Evolutionary conservation across 2,113 vertebrate genomes (phyloP).

Genomic region (Brachyhypopomus gauderio): DNA sequence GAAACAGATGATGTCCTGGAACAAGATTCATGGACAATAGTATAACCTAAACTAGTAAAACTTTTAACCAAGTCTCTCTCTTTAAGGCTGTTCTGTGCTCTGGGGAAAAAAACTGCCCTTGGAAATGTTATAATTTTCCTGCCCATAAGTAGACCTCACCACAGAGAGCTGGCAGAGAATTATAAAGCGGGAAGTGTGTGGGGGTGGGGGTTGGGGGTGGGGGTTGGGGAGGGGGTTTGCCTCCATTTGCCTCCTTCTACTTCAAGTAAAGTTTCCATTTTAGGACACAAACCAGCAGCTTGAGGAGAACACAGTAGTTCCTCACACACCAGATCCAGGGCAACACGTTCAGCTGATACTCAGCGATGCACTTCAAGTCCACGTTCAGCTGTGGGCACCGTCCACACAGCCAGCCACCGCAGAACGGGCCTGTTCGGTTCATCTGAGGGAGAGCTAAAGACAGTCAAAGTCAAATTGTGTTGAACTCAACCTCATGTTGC

Average conservation of each 20-base stretch:
- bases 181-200: background rate
- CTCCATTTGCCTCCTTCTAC: background rate
- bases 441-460: background rate
- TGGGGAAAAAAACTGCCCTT: constrained; percentile 14
- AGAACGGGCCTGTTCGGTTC: background rate
- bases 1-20: constrained; percentile 13
- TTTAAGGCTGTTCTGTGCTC: constrained; percentile 14
- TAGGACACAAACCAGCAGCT: background rate
- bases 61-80: constrained; percentile 2
- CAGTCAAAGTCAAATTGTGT: background rate
- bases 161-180: background rate
- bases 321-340: background rate
- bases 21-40: background rate
- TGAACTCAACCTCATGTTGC: background rate
- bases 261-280: background rate
- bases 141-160: background rate
- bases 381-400: background rate
- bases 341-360: background rate
- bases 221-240: background rate
- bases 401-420: background rate
- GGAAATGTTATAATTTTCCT: constrained; percentile 11
- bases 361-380: background rate
- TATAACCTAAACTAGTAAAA: background rate
- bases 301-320: background rate
- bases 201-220: background rate